Conservation (phyloP, 1,140 invertebrate genomes). For the Plutomurus gul region DNA sequence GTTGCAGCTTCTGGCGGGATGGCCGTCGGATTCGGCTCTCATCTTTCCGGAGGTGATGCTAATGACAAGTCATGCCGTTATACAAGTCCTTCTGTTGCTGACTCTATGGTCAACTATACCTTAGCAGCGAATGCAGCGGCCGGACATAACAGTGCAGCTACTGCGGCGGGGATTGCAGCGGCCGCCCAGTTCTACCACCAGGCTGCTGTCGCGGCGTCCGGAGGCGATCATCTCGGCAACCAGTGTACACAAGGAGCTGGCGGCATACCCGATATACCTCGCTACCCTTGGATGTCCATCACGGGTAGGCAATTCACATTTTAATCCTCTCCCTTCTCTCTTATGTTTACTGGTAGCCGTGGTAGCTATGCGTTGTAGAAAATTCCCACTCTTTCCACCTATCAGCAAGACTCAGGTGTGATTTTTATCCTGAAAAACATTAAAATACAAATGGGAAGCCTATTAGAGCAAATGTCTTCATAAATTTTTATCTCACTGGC, state of each 20-base stretch:
- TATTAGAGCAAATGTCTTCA: too few species aligned
- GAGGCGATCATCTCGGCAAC: conserved; percentile 52
- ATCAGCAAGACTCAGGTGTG: too few species aligned
- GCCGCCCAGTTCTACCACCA: conserved; percentile 88
- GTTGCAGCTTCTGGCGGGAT: conserved; percentile 55
- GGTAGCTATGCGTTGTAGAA: background rate
- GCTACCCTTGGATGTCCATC: conserved; percentile 97
- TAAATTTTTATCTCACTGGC: too few species aligned
- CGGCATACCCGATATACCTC: conserved; percentile 67
- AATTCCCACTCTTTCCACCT: background rate
- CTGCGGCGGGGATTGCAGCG: conserved; percentile 71
- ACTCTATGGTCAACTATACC: conserved; percentile 77
- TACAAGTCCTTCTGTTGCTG: conserved; percentile 69
- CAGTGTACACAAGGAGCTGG: conserved; percentile 46
- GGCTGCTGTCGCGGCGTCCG: conserved; percentile 67
- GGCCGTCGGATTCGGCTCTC: conserved; percentile 63
- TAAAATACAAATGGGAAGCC: too few species aligned
- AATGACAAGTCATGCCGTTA: conserved; percentile 78
- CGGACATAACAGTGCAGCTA: conserved; percentile 66
- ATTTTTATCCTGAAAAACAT: too few species aligned
- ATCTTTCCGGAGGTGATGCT: conserved; percentile 62
- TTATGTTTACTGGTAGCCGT: background rate
- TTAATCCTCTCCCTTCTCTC: conserved; percentile 5
- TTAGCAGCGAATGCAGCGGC: conserved; percentile 53
- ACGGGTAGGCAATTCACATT: conserved; percentile 82